phyloP scores from a whole-genome alignment of 1,140 invertebrate species.

The Zaprionus inermis region DNA sequence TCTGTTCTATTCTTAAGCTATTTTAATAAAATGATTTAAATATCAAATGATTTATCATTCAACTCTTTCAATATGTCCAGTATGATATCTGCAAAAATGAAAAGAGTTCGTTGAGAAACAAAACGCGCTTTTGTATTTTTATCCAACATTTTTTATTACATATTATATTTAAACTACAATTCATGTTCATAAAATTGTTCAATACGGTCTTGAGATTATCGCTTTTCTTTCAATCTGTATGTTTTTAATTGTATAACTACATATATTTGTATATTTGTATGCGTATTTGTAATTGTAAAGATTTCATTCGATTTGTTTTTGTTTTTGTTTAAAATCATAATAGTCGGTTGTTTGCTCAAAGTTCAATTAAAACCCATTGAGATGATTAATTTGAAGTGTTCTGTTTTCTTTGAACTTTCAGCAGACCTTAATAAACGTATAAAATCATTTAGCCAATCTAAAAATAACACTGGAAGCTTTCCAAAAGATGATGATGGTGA shows the following conservation, averaged over 20 bases:
- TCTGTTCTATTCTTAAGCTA: slow-evolving; percentile 53
- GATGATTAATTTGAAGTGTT: slow-evolving; percentile 6
- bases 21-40: slow-evolving; percentile 45
- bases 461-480: slow-evolving; percentile 66
- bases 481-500: slow-evolving; percentile 26
- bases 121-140: slow-evolving; percentile 43
- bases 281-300: slow-evolving; percentile 51
- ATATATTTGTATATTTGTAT: slow-evolving; percentile 42
- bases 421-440: slow-evolving; percentile 1
- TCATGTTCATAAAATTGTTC: slow-evolving; percentile 75
- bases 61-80: background rate
- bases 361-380: slow-evolving; percentile 16
- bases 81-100: background rate
- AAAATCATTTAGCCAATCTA: slow-evolving; percentile 35
- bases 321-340: slow-evolving; percentile 32
- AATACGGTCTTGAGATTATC: slow-evolving; percentile 71
- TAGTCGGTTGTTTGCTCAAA: slow-evolving; percentile 8
- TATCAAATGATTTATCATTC: background rate
- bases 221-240: slow-evolving; percentile 42
- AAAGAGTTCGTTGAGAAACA: background rate
- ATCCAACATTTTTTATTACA: slow-evolving; percentile 74
- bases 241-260: slow-evolving; percentile 45
- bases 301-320: slow-evolving; percentile 49
- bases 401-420: slow-evolving; percentile 12
- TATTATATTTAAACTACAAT: slow-evolving; percentile 63